Evolutionary conservation across 2,888 invertebrate genomes (phyloP), one percentile per base, ranked within the genome.

Genomic region (Andricus curvator): DNA sequence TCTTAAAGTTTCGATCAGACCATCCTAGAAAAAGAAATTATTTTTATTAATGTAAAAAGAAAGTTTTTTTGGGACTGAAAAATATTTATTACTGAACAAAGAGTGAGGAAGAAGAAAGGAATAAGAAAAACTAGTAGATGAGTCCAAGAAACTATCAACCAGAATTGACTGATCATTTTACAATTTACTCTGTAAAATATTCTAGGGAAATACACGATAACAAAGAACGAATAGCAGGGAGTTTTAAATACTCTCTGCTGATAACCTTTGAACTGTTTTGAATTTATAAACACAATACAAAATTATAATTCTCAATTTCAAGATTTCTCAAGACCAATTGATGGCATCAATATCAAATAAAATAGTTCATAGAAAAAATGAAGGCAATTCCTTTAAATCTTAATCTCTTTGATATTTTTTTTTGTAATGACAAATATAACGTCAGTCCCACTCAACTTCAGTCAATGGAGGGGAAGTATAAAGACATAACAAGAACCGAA

Each of bases 1-100:
- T 8, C 98, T 94, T 81, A 99, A 91, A 2, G 97, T 97, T 92
- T 99, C 99, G 81, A 99, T 95, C 9, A 99, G 94, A 56, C 98
- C 98, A 93, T 99, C 99, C 96, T 96, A 91, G 13, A 93, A 93
- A 62, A 77, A 67, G 29, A 79, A 65, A 64, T 78, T 56, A n/a
- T 68, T 68, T 6, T 4, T 41, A 33, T 4, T 41, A 20, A 37
- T 17, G 1, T 20, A 37, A 0, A 33, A 22, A 20, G 4, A 37
- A 17, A 15, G 44, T 22, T 20, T 68, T 33, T 15, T 3, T n/a
- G n/a, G 8, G 8, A 4, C 22, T 9, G 37, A 33, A 44, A 41
- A 68, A 37, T 20, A 41, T 33, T 68, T 68, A 77, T 60, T 77
- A 64, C 64, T 41, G 64, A 41, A 48, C 22, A 51, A 56, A 51